Evolutionary conservation across 2,113 vertebrate species (phyloP), one percentile per base, ranked within the genome.

Genomic region (Lepus americanus): DNA sequence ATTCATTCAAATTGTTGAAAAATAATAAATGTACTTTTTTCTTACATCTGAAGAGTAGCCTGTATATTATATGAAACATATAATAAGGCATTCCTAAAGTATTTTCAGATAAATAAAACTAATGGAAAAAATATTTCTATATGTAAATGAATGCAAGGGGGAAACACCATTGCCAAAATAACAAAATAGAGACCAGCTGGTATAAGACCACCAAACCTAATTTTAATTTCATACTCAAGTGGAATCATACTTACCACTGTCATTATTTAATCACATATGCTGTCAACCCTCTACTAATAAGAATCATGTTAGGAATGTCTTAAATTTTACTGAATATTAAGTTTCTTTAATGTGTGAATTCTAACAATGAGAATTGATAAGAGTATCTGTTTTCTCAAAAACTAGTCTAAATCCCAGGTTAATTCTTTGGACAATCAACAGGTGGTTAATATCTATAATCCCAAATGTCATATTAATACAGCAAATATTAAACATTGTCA

Each of bases 401-500:
- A 78, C 55, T 94, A n/a, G 10, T 55, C 82, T 93, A 14, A 94
- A 78, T 87, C 17, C 31, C 33, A 95, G 91, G 66, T 59, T 87
- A 94, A 92, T 29, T 89, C 84, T 79, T 93, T 49, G 94, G 70
- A 94, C 53, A 86, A 72, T 31, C 25, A 92, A 23, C 53, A 76
- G 3, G 39, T 90, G 19, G 29, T 87, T 87, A 89, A 83, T 67
- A 69, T 39, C 27, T 87, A 22, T 36, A 78, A 76, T 84, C 89
- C 7, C 36, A 92, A 73, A 49, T 79, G 83, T 10, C 31, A 76
- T 67, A 85, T 73, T 88, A 87, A 89, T 33, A 87, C 4, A 81
- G 67, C 66, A 97, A 95, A 87, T 76, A 69, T 93, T 85, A 97
- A 94, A 90, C 31, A 53, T 2, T 85, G 27, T 89, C 59, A 79